A percentile compares a stretch with the other conserved stretches of the same genome.
Conservation (phyloP, 2,888 invertebrate genomes). For the Chrysomela aeneicollis region DNA sequence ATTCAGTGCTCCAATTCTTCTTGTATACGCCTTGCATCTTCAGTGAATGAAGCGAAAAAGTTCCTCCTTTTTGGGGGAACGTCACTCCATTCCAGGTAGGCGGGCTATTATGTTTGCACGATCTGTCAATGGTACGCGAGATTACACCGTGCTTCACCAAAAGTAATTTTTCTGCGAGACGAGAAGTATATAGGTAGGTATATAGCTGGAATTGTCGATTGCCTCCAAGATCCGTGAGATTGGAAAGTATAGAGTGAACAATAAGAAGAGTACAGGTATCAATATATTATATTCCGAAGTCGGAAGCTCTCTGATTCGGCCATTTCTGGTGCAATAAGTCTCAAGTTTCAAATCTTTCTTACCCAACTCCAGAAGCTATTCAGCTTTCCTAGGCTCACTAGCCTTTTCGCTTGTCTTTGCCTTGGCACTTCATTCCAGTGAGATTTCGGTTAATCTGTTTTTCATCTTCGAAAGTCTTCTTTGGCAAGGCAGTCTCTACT, state of each 20-base stretch:
- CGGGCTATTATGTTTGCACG: conserved; percentile 23
- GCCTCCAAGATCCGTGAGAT: neutral
- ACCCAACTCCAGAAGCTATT: too few relatives aligned
- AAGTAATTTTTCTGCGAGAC: neutral
- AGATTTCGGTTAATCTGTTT: too few relatives aligned
- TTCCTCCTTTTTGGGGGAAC: neutral
- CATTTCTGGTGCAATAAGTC: too few relatives aligned
- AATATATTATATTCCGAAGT: too few relatives aligned
- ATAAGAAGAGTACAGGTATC: too few relatives aligned
- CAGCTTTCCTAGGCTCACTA: too few relatives aligned
- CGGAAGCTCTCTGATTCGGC: too few relatives aligned
- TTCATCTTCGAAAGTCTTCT: too few relatives aligned
- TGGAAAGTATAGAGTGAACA: neutral
- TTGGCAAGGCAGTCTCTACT: too few relatives aligned
- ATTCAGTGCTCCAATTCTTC: neutral
- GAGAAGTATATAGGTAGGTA: neutral
- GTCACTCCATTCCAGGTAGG: neutral
- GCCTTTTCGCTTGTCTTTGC: too few relatives aligned
- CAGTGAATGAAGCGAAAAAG: neutral
- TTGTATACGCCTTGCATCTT: neutral
- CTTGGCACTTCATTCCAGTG: too few relatives aligned
- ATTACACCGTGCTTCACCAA: neutral
- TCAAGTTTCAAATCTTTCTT: too few relatives aligned
- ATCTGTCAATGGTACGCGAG: conserved; percentile 24
- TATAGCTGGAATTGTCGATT: neutral